Evolutionary conservation across 2,888 invertebrate genomes (phyloP).

Genomic region (Therioaphis trifolii): DNA sequence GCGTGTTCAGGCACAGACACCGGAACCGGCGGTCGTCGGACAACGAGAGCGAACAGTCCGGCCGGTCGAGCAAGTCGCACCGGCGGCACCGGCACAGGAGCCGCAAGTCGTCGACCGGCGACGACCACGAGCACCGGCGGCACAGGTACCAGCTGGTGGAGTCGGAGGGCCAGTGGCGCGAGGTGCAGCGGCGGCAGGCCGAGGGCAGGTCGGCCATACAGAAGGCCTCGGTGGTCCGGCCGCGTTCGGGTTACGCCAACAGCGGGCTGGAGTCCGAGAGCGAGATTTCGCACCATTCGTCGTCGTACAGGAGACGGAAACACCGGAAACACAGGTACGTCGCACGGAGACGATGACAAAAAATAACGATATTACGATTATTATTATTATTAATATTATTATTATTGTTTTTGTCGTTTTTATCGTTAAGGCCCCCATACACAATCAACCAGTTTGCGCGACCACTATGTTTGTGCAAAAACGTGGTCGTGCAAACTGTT

Average conservation of each 20-base stretch:
- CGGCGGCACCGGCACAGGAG: slow-evolving; percentile 66
- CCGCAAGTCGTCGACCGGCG: slow-evolving; percentile 65
- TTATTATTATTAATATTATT: too few species aligned
- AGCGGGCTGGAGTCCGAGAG: slow-evolving; percentile 71
- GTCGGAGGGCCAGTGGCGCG: slow-evolving; percentile 89
- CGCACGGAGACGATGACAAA: too few species aligned
- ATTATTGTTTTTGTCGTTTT: too few species aligned
- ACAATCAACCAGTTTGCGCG: too few species aligned
- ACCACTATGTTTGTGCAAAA: too few species aligned
- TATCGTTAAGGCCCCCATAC: too few species aligned
- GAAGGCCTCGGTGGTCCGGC: slow-evolving; percentile 77
- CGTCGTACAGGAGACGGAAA: slow-evolving; percentile 67
- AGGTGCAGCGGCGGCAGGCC: slow-evolving; percentile 82
- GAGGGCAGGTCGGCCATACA: slow-evolving; percentile 73
- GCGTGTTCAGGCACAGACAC: slow-evolving; percentile 73
- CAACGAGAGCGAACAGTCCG: slow-evolving; percentile 89
- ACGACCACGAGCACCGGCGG: slow-evolving; percentile 34
- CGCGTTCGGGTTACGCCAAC: slow-evolving; percentile 69
- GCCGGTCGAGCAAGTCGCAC: slow-evolving; percentile 73
- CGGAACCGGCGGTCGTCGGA: slow-evolving; percentile 87
- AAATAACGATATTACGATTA: too few species aligned
- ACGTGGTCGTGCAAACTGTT: too few species aligned
- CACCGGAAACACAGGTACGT: slow-evolving; percentile 68
- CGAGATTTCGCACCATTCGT: slow-evolving; percentile 68
- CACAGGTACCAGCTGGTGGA: slow-evolving; percentile 80